These are phyloP conservation scores for Meganola albula DNA, from an alignment of 2,888 invertebrate species.

Conservation along the genomic window DNA sequence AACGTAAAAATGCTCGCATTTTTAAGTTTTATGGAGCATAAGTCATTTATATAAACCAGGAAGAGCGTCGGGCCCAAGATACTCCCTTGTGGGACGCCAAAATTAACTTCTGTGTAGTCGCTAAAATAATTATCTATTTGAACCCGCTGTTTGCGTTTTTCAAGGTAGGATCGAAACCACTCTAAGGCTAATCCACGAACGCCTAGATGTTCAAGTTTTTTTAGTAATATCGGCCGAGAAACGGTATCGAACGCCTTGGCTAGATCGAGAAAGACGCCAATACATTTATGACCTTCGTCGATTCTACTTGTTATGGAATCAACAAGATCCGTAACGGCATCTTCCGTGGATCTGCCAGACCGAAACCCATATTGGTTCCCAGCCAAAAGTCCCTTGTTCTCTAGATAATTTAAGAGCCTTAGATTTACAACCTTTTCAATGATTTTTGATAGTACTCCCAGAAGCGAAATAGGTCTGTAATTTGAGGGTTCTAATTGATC, in stretches of 20 bases:
- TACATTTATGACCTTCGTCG: no score
- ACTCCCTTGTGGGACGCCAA: conserved; percentile 1
- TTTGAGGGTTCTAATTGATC: no score
- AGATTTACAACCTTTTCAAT: no score
- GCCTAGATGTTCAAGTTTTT: not conserved
- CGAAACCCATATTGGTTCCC: no score
- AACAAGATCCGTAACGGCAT: no score
- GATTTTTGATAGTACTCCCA: no score
- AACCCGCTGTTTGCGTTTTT: not conserved
- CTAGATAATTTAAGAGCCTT: no score
- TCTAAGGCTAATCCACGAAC: not conserved
- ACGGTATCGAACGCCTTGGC: conserved; percentile 1
- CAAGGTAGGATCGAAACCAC: not conserved
- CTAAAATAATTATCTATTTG: not conserved
- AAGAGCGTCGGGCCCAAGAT: conserved; percentile 7
- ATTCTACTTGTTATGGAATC: no score
- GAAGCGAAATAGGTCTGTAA: no score
- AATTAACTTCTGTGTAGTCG: not conserved
- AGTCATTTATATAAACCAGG: conserved; percentile 5
- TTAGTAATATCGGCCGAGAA: not conserved
- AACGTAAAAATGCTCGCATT: conserved; percentile 1
- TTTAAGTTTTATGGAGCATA: conserved; percentile 1
- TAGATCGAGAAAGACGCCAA: conserved; percentile 4
- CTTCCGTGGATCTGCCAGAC: no score
- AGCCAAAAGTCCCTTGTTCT: no score